These are phyloP conservation scores for Crioceris asparagi DNA, from an alignment of 2,888 invertebrate genomes.

Conservation along the genomic window DNA sequence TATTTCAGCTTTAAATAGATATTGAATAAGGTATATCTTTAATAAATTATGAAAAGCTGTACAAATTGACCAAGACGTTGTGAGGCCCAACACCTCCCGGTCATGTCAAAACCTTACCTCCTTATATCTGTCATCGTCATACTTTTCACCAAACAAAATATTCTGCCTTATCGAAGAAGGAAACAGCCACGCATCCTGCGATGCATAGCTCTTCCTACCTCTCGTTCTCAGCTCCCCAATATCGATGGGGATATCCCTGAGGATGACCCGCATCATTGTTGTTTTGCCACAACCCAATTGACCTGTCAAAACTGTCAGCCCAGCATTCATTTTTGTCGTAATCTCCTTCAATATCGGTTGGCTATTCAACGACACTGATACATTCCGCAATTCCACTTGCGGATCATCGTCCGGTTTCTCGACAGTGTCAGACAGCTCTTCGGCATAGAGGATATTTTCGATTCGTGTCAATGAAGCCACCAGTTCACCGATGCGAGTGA, in stretches of 20 bases:
- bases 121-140: slow-evolving; percentile 45
- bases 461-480: slow-evolving; percentile 22
- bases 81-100: too few relatives aligned
- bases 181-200: slow-evolving; percentile 54
- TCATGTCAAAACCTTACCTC: too few relatives aligned
- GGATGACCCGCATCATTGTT: slow-evolving; percentile 35
- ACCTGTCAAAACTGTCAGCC: slow-evolving; percentile 49
- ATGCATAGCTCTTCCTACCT: slow-evolving; percentile 45
- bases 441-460: slow-evolving; percentile 32
- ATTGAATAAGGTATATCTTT: too few relatives aligned
- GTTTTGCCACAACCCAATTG: slow-evolving; percentile 57
- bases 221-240: slow-evolving; percentile 40
- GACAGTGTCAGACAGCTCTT: slow-evolving; percentile 28
- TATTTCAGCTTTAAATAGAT: too few relatives aligned
- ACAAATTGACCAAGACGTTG: too few relatives aligned
- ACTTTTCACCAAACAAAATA: slow-evolving; percentile 60
- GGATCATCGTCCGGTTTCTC: slow-evolving; percentile 22
- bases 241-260: slow-evolving; percentile 34
- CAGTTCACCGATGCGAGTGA: slow-evolving; percentile 22
- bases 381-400: slow-evolving; percentile 22
- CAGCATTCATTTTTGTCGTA: slow-evolving; percentile 34
- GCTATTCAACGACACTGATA: slow-evolving; percentile 22
- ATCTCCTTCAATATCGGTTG: too few relatives aligned
- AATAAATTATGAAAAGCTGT: too few relatives aligned
- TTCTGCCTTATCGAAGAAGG: slow-evolving; percentile 59